phyloP scores from a whole-genome alignment of 2,888 invertebrate species.

The Limnephilus lunatus region DNA sequence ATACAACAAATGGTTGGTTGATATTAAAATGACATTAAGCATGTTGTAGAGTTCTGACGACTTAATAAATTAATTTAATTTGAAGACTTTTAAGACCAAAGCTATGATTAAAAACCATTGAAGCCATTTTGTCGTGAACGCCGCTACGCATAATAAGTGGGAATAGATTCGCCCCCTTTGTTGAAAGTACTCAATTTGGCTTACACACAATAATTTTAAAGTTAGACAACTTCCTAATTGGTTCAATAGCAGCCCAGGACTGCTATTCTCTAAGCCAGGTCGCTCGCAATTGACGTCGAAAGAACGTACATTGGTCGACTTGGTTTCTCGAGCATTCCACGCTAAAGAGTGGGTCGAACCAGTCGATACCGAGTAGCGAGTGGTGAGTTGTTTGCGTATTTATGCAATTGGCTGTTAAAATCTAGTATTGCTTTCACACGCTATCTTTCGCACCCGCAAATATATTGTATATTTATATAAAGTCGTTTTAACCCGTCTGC shows the following conservation, averaged over 20 bases:
- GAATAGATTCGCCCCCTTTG: neutral
- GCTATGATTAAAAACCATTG: neutral
- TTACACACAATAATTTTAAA: neutral
- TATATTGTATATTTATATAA: too few species aligned
- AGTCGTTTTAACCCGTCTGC: too few species aligned
- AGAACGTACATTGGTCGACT: too few species aligned
- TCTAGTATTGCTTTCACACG: too few species aligned
- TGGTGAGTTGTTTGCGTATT: too few species aligned
- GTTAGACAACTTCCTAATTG: slow-evolving; percentile 2
- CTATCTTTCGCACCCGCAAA: too few species aligned
- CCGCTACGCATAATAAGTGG: neutral
- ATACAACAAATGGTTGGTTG: neutral
- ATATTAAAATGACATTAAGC: neutral
- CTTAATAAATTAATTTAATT: neutral
- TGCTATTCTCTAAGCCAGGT: too few species aligned
- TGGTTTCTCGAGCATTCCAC: too few species aligned
- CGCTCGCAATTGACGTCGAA: too few species aligned
- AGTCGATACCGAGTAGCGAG: too few species aligned
- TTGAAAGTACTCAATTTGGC: neutral
- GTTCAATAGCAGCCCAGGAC: neutral
- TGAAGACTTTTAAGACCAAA: neutral
- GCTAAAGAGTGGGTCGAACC: too few species aligned
- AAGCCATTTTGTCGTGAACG: neutral
- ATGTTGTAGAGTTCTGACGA: neutral
- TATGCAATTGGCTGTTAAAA: too few species aligned